Evolutionary conservation across 2,888 invertebrate genomes (phyloP), one percentile per base, ranked within the genome.

Genomic region (Dolichopus griseipennis): DNA sequence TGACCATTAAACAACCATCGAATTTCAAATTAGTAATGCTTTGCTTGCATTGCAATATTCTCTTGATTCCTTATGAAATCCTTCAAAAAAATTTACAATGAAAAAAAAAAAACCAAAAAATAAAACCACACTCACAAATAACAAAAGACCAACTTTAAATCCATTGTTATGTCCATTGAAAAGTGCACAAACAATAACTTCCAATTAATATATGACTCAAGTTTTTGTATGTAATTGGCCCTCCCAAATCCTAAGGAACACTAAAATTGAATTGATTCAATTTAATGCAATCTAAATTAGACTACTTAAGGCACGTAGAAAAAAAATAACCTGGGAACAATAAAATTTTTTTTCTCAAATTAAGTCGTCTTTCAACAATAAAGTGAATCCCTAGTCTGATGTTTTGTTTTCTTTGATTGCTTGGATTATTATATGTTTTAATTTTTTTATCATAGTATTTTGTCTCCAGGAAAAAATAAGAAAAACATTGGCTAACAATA

Each of bases 191-290:
- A 64, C 64, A 64, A 64, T 65, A 65, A 65, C 33, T 68, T 68
- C 68, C 68, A 68, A 68, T 68, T 68, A 68, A 68, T 68, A 68
- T 68, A 68, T 66, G 64, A 64, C 66, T 64, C 33, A 34, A 61
- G 22, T 66, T 34, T 52, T 20, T 21, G 63, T 66, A 66, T 61
- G 65, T 66, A 68, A 68, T 68, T 68, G 68, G 68, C 66, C 68
- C 68, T 68, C 68, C 68, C 68, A 68, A 64, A 66, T 65, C 61
- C 65, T 61, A 21, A 52, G 65, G 41, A 65, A 65, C 33, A 52
- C 52, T 12, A 15, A 52, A 43, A 52, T 12, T 6, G 15, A 52
- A 52, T 27, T 27, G 27, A 27, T 52, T 52, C 18, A 15, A 9
- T 10, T 8, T 37, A 12, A 37, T 37, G 8, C 52, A 52, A 18